These are phyloP conservation scores for Aradus depressus DNA, from an alignment of 2,888 invertebrate genomes.

Conservation along the genomic window DNA sequence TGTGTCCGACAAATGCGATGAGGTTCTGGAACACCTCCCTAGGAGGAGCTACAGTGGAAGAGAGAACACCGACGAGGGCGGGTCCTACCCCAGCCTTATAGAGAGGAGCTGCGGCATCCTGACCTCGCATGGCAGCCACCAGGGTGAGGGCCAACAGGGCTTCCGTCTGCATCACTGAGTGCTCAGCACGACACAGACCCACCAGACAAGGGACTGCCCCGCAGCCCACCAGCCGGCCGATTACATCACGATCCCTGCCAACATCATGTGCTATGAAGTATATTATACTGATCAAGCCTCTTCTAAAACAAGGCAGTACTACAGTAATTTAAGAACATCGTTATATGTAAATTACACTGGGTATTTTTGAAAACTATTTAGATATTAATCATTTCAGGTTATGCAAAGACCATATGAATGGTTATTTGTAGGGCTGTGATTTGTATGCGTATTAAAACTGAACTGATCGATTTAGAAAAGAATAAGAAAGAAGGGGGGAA, in stretches of 20 bases:
- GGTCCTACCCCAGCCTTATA: slow-evolving; percentile 41
- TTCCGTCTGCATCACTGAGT: slow-evolving; percentile 80
- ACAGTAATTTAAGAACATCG: too few relatives aligned
- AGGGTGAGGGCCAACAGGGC: slow-evolving; percentile 62
- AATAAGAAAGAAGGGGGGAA: too few relatives aligned
- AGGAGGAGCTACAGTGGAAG: slow-evolving; percentile 19
- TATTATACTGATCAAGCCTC: too few relatives aligned
- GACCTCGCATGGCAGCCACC: slow-evolving; percentile 39
- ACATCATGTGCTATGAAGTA: too few relatives aligned
- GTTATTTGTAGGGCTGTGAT: too few relatives aligned
- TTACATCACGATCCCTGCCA: slow-evolving; percentile 38
- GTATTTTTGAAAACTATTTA: too few relatives aligned
- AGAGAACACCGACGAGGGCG: slow-evolving; percentile 26
- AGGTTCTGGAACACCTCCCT: slow-evolving; percentile 32
- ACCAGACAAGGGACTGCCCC: slow-evolving; percentile 65
- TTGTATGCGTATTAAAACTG: too few relatives aligned
- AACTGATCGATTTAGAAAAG: too few relatives aligned
- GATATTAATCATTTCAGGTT: too few relatives aligned
- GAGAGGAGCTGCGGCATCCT: slow-evolving; percentile 33
- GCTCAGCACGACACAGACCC: slow-evolving; percentile 71
- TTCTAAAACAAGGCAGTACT: too few relatives aligned
- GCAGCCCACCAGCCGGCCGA: slow-evolving; percentile 38
- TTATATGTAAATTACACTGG: too few relatives aligned
- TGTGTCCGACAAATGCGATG: slow-evolving; percentile 30
- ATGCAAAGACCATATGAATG: too few relatives aligned